Percentiles rank a stretch among this genome's conserved stretches.
phyloP scores from a whole-genome alignment of 1,140 invertebrate genomes.

The Scaptomyza graminum region DNA sequence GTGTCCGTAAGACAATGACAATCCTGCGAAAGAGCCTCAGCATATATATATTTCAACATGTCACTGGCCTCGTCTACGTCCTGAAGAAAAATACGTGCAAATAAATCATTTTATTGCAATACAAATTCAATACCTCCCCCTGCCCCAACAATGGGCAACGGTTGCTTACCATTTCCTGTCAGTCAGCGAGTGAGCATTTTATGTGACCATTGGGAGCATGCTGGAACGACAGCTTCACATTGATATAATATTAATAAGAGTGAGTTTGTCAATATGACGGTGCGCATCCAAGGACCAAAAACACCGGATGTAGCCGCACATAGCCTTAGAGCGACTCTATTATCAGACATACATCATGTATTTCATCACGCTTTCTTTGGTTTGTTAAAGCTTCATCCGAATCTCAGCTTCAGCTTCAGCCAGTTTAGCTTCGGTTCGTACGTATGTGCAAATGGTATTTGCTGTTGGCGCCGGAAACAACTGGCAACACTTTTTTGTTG shows the following conservation, averaged over 20 bases:
- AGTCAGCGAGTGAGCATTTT: slow-evolving; percentile 45
- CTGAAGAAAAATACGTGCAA: slow-evolving; percentile 53
- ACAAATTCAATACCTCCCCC: slow-evolving; percentile 54
- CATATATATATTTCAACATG: slow-evolving; percentile 66
- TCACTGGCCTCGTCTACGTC: slow-evolving; percentile 41
- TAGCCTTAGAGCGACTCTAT: no score
- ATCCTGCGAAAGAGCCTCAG: slow-evolving; percentile 23
- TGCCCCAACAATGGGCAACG: slow-evolving; percentile 38
- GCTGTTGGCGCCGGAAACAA: slow-evolving; percentile 60
- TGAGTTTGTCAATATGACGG: slow-evolving; percentile 67
- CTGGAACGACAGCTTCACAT: slow-evolving; percentile 53
- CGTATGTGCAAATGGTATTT: slow-evolving; percentile 62
- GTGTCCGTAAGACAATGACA: slow-evolving; percentile 64
- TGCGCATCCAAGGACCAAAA: slow-evolving; percentile 53
- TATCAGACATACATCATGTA: slow-evolving; percentile 20
- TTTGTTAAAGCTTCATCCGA: slow-evolving; percentile 68
- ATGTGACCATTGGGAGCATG: slow-evolving; percentile 64
- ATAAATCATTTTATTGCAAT: slow-evolving; percentile 82
- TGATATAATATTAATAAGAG: slow-evolving; percentile 77
- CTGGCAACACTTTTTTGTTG: slow-evolving; percentile 62
- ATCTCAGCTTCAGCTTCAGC: slow-evolving; percentile 44
- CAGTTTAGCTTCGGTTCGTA: not conserved
- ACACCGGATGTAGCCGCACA: slow-evolving; percentile 57
- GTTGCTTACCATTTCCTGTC: slow-evolving; percentile 52
- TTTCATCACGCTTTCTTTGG: slow-evolving; percentile 38